Evolutionary conservation across 2,888 invertebrate genomes (phyloP), one percentile per base, ranked within the genome.

Genomic region (Marronus borbonicus): DNA sequence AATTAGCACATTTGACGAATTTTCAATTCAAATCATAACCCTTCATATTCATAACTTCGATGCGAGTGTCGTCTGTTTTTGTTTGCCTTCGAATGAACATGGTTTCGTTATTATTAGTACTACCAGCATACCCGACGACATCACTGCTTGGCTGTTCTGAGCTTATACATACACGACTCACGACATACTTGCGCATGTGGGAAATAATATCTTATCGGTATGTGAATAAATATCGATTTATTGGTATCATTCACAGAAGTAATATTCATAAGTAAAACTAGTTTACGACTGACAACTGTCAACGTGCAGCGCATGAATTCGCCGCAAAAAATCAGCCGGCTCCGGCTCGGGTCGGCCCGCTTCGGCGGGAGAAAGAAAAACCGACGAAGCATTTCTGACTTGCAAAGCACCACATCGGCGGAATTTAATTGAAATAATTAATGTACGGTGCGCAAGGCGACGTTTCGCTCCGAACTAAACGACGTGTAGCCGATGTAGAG

Each of bases 181-280:
- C 28, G 62, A 44, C 62, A 31, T 62, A 62, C 8, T 28, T 28
- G 31, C 68, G 49, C 77, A 72, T 77, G 79, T 76, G 80, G 76
- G 78, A 80, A 80, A 78, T 78, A 80, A 80, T 80, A 80, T 78
- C 76, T 78, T 78, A 80, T 79, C 74, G 80, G 80, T 76, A 80
- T 79, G 80, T 75, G 79, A 79, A 77, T 80, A 77, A 79, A 79
- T 77, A 74, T 77, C 65, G 78, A 79, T 80, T 79, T 79, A 80
- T 80, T 80, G 80, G 79, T 62, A 76, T 70, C 79, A 80, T 80
- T 80, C 80, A 77, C 60, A 78, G 80, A 80, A 80, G 80, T 78
- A 78, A 80, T 80, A 80, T 80, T 80, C 80, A 80, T 80, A 80
- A 77, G 79, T 76, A 79, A 74, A 79, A 79, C 79, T 77, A 68